These are phyloP conservation scores for Rostratula benghalensis DNA, from an alignment of 2,113 vertebrate species.

Conservation along the genomic window DNA sequence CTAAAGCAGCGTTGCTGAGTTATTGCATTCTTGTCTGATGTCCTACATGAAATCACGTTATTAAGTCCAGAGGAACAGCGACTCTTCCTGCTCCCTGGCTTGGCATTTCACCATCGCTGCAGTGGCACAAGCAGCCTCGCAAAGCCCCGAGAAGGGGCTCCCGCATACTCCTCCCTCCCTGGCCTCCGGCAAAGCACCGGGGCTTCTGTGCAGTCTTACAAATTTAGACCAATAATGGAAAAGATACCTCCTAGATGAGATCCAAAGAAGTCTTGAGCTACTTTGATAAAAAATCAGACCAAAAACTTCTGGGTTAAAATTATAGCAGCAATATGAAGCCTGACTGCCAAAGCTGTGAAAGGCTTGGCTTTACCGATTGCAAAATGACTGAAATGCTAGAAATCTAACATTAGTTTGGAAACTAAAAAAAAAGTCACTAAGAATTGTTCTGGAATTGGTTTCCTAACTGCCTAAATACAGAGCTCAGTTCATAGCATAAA, in stretches of 20 bases:
- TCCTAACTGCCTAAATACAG: background rate
- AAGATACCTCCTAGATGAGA: background rate
- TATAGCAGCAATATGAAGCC: background rate
- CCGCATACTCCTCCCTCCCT: background rate
- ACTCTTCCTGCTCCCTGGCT: conserved; percentile 12
- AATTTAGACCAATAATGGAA: background rate
- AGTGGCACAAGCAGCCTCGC: conserved; percentile 42
- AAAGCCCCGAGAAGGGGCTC: background rate
- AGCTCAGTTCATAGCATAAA: background rate
- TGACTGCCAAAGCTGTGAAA: background rate
- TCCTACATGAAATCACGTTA: conserved; percentile 61
- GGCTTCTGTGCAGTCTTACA: background rate
- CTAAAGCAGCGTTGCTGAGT: conserved; percentile 45
- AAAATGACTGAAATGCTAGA: background rate
- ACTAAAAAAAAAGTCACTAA: background rate
- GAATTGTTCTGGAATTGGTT: background rate
- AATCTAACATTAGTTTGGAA: background rate
- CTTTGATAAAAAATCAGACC: background rate
- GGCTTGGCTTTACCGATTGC: background rate
- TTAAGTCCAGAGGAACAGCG: conserved; percentile 55
- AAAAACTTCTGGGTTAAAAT: background rate
- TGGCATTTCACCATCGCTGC: background rate
- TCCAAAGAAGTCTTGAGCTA: background rate
- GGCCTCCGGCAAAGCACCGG: background rate
- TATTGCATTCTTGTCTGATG: conserved; percentile 67